These are phyloP conservation scores for Corella eumyota DNA, from an alignment of 23 tunicate species.

Conservation along the genomic window DNA sequence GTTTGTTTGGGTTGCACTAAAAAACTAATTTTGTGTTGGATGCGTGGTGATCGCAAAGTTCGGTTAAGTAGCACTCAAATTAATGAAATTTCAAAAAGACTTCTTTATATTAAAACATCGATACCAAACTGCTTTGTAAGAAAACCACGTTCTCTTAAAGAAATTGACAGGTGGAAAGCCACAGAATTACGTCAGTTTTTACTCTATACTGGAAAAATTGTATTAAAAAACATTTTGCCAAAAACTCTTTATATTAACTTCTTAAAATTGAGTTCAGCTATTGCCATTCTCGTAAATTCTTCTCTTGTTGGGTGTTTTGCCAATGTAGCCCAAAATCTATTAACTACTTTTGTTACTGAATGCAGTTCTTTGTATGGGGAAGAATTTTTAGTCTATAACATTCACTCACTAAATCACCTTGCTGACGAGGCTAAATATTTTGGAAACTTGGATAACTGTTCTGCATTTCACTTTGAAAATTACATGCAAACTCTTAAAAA, in stretches of 20 bases:
- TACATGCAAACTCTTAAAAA: neutral
- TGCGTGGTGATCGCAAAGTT: slow-evolving; percentile 15
- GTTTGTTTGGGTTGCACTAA: slow-evolving; percentile 34
- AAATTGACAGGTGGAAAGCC: slow-evolving; percentile 38
- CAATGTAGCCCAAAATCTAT: neutral
- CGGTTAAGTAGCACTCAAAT: slow-evolving; percentile 4
- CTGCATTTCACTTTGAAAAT: neutral
- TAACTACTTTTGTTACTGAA: neutral
- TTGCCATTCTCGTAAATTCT: neutral
- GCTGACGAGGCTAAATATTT: neutral
- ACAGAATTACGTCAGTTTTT: slow-evolving; percentile 42
- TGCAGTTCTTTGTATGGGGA: neutral
- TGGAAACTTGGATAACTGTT: neutral
- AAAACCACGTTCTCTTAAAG: slow-evolving; percentile 21
- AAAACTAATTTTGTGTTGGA: slow-evolving; percentile 20
- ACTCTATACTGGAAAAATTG: slow-evolving; percentile 35
- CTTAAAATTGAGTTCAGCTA: slow-evolving; percentile 9
- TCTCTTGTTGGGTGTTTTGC: neutral
- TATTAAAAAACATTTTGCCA: slow-evolving; percentile 1
- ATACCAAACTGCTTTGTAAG: slow-evolving; percentile 21
- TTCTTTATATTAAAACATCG: slow-evolving; percentile 1
- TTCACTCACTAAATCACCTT: neutral
- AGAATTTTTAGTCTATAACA: neutral
- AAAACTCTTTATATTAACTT: slow-evolving; percentile 10
- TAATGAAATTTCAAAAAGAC: neutral